Evolutionary conservation across 2,797 vertebrate genomes (phyloP).

Genomic region (Sebastes diploproa): DNA sequence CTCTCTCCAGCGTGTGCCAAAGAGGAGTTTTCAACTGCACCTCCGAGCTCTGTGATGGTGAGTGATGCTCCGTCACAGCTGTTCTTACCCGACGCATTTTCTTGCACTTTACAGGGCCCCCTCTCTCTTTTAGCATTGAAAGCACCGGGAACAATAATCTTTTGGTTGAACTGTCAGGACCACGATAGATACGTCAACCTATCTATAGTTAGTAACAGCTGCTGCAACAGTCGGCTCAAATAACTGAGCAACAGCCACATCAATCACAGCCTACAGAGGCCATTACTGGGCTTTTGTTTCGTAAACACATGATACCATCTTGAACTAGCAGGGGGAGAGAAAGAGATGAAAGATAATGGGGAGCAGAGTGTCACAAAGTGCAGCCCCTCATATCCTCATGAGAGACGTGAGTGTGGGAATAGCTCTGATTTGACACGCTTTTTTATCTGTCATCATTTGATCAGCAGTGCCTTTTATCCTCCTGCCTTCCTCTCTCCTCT

Average conservation of each 20-base stretch:
- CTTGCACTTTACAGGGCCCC: not conserved
- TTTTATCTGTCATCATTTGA: not conserved
- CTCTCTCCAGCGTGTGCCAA: constrained; percentile 79
- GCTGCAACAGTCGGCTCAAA: constrained; percentile 50
- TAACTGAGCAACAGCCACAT: constrained; percentile 27
- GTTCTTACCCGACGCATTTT: not conserved
- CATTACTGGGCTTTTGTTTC: constrained; percentile 21
- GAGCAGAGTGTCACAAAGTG: not conserved
- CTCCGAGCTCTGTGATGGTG: constrained; percentile 83
- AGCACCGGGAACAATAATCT: not conserved
- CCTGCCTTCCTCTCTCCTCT: not conserved
- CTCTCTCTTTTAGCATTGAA: not conserved
- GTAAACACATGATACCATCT: not conserved
- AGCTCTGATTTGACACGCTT: constrained; percentile 1
- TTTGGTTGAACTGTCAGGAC: constrained; percentile 1
- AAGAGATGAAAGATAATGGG: not conserved
- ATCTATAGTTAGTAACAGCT: constrained; percentile 52
- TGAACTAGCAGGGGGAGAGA: not conserved
- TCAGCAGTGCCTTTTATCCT: not conserved
- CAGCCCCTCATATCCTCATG: not conserved
- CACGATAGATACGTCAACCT: constrained; percentile 22
- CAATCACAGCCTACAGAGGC: constrained; percentile 11
- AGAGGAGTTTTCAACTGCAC: constrained; percentile 84
- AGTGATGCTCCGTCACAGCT: constrained; percentile 63
- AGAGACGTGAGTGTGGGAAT: not conserved